Evolutionary conservation across 2,113 vertebrate species (phyloP).

Genomic region (Forbesichthys agassizii): DNA sequence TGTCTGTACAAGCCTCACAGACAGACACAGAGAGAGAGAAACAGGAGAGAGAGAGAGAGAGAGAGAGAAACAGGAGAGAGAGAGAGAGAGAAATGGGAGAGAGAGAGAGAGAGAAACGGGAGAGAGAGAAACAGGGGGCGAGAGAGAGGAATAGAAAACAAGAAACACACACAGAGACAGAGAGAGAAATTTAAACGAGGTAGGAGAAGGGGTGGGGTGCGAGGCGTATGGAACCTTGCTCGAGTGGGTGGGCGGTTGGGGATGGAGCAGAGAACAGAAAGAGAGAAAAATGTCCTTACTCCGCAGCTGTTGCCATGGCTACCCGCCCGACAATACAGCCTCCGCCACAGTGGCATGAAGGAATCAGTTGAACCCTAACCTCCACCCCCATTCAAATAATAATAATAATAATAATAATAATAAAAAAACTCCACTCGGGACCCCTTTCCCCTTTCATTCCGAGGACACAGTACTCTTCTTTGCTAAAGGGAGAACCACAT

Average conservation of each 20-base stretch:
- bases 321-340: slow-evolving; percentile 55
- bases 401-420: too few relatives aligned
- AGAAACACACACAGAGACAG: slow-evolving; percentile 52
- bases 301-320: slow-evolving; percentile 62
- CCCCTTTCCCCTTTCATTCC: slow-evolving; percentile 46
- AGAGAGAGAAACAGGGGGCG: slow-evolving; percentile 1
- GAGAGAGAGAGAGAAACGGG: slow-evolving; percentile 20
- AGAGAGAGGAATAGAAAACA: slow-evolving; percentile 37
- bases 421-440: too few relatives aligned
- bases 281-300: slow-evolving; percentile 53
- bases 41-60: slow-evolving; percentile 37
- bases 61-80: slow-evolving; percentile 32
- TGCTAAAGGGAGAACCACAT: slow-evolving; percentile 52
- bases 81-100: slow-evolving; percentile 31
- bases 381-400: neutral
- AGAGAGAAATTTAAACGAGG: neutral
- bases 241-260: slow-evolving; percentile 2
- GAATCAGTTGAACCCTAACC: slow-evolving; percentile 52
- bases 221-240: neutral
- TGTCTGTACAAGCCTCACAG: slow-evolving; percentile 81
- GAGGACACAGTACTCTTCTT: slow-evolving; percentile 31
- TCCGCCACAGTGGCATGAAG: slow-evolving; percentile 59
- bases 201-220: slow-evolving; percentile 4
- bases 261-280: slow-evolving; percentile 28
- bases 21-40: slow-evolving; percentile 45